Percentiles rank a stretch among this genome's conserved stretches.
Conservation (phyloP, 2,797 vertebrate species). For the Syngnathus rostellatus region DNA sequence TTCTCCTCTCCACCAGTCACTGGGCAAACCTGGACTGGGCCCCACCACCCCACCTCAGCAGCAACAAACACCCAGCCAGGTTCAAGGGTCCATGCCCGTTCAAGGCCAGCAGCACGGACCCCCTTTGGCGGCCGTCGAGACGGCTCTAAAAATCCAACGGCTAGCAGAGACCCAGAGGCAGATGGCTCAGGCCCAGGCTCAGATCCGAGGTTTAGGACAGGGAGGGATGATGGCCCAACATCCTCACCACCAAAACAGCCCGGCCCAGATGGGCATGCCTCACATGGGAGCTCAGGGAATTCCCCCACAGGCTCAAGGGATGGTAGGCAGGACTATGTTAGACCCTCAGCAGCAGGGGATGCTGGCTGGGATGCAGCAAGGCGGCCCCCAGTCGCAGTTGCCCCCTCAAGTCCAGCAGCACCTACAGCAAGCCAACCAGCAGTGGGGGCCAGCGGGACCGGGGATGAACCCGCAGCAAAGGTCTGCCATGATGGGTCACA, state of each 20-base stretch:
- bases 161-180: slow-evolving; percentile 90
- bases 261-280: slow-evolving; percentile 76
- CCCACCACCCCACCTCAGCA: slow-evolving; percentile 79
- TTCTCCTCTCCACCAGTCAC: slow-evolving; percentile 70
- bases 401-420: slow-evolving; percentile 66
- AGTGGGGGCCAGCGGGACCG: slow-evolving; percentile 60
- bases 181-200: slow-evolving; percentile 87
- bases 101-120: slow-evolving; percentile 76
- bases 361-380: slow-evolving; percentile 70
- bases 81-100: slow-evolving; percentile 74
- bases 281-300: slow-evolving; percentile 68
- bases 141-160: slow-evolving; percentile 92
- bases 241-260: slow-evolving; percentile 70
- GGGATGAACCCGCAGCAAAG: slow-evolving; percentile 65
- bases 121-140: slow-evolving; percentile 86
- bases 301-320: slow-evolving; percentile 62
- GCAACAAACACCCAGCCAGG: slow-evolving; percentile 63
- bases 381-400: slow-evolving; percentile 70
- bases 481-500: slow-evolving; percentile 62
- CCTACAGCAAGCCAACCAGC: slow-evolving; percentile 71
- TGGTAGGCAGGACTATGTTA: slow-evolving; percentile 75
- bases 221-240: slow-evolving; percentile 71
- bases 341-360: slow-evolving; percentile 72
- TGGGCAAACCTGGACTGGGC: slow-evolving; percentile 85
- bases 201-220: slow-evolving; percentile 71